These are phyloP conservation scores for Noctua pronuba DNA, from an alignment of 2,888 invertebrate genomes.

Conservation along the genomic window DNA sequence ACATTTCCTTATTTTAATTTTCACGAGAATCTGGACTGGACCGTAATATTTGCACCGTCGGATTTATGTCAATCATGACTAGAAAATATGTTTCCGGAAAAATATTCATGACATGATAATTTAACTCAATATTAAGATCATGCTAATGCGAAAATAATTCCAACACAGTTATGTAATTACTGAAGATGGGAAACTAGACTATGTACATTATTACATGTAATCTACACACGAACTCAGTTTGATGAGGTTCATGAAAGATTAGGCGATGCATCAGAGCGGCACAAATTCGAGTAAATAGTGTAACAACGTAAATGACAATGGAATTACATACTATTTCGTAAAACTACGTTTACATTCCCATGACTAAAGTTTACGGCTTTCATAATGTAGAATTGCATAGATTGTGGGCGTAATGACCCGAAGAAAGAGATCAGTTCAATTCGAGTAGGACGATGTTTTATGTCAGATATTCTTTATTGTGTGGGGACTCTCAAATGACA, in stretches of 20 bases:
- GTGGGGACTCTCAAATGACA: conserved; percentile 53
- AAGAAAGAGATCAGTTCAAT: conserved; percentile 46
- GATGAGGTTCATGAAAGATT: conserved; percentile 70
- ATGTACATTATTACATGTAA: conserved; percentile 45
- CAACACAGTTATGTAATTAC: conserved; percentile 46
- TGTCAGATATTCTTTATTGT: conserved; percentile 44
- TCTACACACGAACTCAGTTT: conserved; percentile 51
- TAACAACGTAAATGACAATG: conserved; percentile 71
- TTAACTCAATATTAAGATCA: conserved; percentile 23
- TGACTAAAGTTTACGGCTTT: conserved; percentile 63
- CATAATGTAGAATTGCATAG: conserved; percentile 50
- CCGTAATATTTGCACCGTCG: not conserved
- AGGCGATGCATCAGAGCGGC: conserved; percentile 69
- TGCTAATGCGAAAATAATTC: conserved; percentile 70
- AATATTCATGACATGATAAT: conserved; percentile 30
- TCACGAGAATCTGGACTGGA: not conserved
- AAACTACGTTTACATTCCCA: conserved; percentile 61
- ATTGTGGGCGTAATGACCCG: conserved; percentile 50
- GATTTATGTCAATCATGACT: not conserved
- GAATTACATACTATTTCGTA: conserved; percentile 67
- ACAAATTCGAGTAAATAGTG: conserved; percentile 69
- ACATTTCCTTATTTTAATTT: not conserved
- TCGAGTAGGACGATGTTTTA: conserved; percentile 32
- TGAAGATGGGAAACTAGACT: conserved; percentile 31
- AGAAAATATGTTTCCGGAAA: conserved; percentile 15